Evolutionary conservation across 2,797 vertebrate species (phyloP).

Genomic region (Danio tinwini): DNA sequence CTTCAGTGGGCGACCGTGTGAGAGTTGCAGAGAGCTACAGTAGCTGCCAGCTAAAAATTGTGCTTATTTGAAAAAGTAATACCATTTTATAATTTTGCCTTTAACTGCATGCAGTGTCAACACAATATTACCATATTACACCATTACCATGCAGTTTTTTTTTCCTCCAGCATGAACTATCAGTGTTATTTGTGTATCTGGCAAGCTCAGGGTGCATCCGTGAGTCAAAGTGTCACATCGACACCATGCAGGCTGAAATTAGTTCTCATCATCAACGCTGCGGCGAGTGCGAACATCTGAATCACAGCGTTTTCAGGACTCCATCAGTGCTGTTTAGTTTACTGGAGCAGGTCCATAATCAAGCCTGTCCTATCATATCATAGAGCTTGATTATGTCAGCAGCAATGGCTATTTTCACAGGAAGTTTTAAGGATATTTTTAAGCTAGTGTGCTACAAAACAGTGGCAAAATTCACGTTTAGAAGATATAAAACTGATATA

Average conservation of each 20-base stretch:
- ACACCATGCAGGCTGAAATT: slow-evolving; percentile 45
- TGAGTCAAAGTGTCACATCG: slow-evolving; percentile 39
- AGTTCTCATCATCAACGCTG: slow-evolving; percentile 51
- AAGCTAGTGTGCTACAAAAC: too few relatives aligned
- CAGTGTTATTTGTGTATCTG: slow-evolving; percentile 33
- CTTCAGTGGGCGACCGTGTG: too few relatives aligned
- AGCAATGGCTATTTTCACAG: too few relatives aligned
- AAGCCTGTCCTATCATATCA: background rate
- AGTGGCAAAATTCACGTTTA: too few relatives aligned
- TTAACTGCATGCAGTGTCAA: background rate
- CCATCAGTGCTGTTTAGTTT: slow-evolving; percentile 43
- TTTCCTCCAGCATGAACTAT: background rate
- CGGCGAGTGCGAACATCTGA: slow-evolving; percentile 54
- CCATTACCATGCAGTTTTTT: background rate
- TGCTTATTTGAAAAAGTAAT: too few relatives aligned
- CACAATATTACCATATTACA: background rate
- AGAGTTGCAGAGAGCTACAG: too few relatives aligned
- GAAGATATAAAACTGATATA: too few relatives aligned
- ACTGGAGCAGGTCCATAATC: slow-evolving; percentile 53
- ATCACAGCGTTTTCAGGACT: slow-evolving; percentile 45
- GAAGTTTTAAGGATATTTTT: too few relatives aligned
- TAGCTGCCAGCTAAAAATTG: too few relatives aligned
- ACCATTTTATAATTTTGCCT: background rate
- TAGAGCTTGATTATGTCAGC: too few relatives aligned
- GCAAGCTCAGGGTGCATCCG: slow-evolving; percentile 9